Percentiles rank a stretch among this genome's conserved stretches.
These are phyloP conservation scores for Gobius niger DNA, from an alignment of 2,113 vertebrate species.

Conservation along the genomic window DNA sequence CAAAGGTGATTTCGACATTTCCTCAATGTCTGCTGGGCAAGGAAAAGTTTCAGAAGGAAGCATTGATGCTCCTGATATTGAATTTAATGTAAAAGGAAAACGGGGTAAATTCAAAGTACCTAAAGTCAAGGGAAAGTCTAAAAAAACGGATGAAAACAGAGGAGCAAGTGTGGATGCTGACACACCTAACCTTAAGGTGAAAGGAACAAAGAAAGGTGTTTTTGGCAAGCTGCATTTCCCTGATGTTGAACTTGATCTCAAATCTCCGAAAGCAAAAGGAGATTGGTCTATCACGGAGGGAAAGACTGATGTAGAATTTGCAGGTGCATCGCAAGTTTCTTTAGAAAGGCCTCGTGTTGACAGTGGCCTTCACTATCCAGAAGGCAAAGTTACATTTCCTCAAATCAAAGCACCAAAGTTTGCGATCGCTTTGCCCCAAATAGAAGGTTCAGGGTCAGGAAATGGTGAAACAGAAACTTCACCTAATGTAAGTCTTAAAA, in stretches of 20 bases:
- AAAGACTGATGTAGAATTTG: conserved; percentile 70
- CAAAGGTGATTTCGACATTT: conserved; percentile 62
- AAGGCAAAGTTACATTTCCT: conserved; percentile 73
- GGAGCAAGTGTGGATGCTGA: conserved; percentile 56
- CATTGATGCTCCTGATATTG: not conserved
- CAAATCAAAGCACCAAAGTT: conserved; percentile 86
- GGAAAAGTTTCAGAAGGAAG: too few relatives aligned
- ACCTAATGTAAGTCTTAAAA: conserved; percentile 42
- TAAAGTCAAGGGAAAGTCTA: conserved; percentile 86
- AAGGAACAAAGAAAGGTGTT: conserved; percentile 82
- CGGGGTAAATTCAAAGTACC: conserved; percentile 94
- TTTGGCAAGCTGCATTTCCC: conserved; percentile 93
- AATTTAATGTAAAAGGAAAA: conserved; percentile 78
- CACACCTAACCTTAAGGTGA: conserved; percentile 65
- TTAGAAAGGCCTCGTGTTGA: conserved; percentile 69
- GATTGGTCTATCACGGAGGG: conserved; percentile 70
- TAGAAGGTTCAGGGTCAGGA: conserved; percentile 61
- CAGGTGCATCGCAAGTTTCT: conserved; percentile 45
- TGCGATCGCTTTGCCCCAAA: conserved; percentile 75
- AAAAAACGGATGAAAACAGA: conserved; percentile 65
- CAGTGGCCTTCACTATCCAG: conserved; percentile 66
- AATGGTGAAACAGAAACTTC: conserved; percentile 54
- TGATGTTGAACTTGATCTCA: conserved; percentile 91
- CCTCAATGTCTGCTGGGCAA: conserved; percentile 57
- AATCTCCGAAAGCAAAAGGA: conserved; percentile 81